Evolutionary conservation across 2,113 vertebrate genomes (phyloP).

Genomic region (Ellobius talpinus): DNA sequence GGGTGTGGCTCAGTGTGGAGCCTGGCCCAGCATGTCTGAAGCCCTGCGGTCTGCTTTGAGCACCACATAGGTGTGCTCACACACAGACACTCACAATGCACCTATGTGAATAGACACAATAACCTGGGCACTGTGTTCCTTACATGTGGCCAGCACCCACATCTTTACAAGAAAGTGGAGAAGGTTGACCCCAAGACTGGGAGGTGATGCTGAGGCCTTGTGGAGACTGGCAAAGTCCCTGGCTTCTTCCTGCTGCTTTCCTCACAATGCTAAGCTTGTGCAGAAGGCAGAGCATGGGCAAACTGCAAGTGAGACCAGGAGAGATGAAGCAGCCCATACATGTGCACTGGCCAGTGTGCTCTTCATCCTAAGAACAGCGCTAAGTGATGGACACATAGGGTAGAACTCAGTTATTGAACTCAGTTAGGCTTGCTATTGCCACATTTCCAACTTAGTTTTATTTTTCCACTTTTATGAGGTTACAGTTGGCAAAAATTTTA

Average conservation of each 20-base stretch:
- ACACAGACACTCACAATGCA: neutral
- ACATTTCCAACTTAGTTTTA: neutral
- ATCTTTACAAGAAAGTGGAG: neutral
- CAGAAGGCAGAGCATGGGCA: neutral
- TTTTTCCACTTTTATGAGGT: neutral
- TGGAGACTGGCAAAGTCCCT: too few relatives aligned
- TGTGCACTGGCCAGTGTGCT: accelerated
- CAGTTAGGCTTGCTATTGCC: neutral
- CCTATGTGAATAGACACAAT: neutral
- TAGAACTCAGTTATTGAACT: neutral
- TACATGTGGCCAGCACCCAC: accelerated
- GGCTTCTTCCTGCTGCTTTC: neutral
- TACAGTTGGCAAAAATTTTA: neutral
- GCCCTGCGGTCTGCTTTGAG: neutral
- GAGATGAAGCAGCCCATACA: accelerated
- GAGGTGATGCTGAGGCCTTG: accelerated
- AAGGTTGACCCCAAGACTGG: accelerated
- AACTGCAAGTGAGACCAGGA: neutral
- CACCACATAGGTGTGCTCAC: neutral
- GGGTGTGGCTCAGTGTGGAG: neutral
- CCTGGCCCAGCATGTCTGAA: neutral
- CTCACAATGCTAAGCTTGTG: neutral
- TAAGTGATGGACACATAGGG: accelerated
- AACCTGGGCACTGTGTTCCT: accelerated
- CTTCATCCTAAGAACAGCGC: neutral